Evolutionary conservation across 2,888 invertebrate species (phyloP).

Genomic region (Ectropis crepuscularia): DNA sequence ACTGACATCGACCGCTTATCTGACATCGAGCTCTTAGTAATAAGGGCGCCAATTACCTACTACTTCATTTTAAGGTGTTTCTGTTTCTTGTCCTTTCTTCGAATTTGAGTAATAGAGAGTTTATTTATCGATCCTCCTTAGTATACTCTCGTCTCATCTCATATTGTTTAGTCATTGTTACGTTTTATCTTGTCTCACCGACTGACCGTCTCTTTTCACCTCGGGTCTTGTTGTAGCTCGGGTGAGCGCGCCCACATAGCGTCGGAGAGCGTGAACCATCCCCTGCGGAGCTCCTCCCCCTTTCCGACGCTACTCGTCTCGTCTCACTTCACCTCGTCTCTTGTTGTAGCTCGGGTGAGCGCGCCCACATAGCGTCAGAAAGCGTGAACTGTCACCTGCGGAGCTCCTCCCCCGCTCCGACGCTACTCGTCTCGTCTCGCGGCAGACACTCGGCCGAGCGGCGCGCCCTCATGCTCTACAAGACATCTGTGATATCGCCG

Average conservation of each 20-base stretch:
- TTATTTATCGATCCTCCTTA: too few species aligned
- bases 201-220: too few species aligned
- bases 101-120: too few species aligned
- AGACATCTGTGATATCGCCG: conserved; percentile 85
- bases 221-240: conserved; percentile 61
- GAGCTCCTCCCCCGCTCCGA: conserved; percentile 60
- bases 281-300: conserved; percentile 63
- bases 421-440: conserved; percentile 83
- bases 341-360: conserved; percentile 77
- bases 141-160: too few species aligned
- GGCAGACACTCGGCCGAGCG: conserved; percentile 83
- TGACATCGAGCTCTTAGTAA: too few species aligned
- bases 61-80: too few species aligned
- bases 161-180: too few species aligned
- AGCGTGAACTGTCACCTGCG: conserved; percentile 86
- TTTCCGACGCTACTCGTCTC: conserved; percentile 58
- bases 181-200: too few species aligned
- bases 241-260: conserved; percentile 84
- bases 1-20: too few species aligned
- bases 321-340: too few species aligned
- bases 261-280: conserved; percentile 87
- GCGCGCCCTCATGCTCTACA: conserved; percentile 82
- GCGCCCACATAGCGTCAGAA: conserved; percentile 85
- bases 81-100: too few species aligned
- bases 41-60: too few species aligned